A percentile compares a stretch with the other conserved stretches of the same genome.
These are phyloP conservation scores for Passer montanus DNA, from an alignment of 2,113 vertebrate species.

Conservation along the genomic window DNA sequence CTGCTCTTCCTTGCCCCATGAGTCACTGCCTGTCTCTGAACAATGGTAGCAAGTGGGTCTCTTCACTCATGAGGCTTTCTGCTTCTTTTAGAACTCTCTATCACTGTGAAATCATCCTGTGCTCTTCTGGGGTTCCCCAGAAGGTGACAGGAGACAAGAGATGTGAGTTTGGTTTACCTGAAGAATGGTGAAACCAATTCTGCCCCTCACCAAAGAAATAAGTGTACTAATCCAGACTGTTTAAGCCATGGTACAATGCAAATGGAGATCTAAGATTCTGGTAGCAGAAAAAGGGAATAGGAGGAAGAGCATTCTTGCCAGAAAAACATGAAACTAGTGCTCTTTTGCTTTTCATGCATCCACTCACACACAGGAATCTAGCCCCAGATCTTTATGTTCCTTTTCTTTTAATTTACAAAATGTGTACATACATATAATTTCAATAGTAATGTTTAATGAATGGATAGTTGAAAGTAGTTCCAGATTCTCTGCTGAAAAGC, in stretches of 20 bases:
- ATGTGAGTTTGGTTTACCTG: not conserved
- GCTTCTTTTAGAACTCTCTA: not conserved
- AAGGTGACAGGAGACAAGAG: not conserved
- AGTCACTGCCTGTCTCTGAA: fast-evolving
- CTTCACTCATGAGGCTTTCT: not conserved
- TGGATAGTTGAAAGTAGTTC: not conserved
- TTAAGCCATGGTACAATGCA: fast-evolving
- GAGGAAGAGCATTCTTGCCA: not conserved
- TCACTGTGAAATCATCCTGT: not conserved
- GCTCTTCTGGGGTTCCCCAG: not conserved
- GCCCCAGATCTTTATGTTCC: not conserved
- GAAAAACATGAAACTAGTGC: not conserved
- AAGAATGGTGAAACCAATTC: not conserved
- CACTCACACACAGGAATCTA: not conserved
- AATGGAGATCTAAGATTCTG: not conserved
- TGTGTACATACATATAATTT: fast-evolving
- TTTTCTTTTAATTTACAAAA: not conserved
- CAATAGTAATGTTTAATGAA: not conserved
- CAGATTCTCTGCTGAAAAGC: not conserved
- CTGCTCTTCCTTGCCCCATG: not conserved
- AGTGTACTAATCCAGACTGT: not conserved
- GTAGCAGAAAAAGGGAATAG: not conserved
- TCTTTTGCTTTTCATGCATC: not conserved
- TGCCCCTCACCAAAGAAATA: not conserved
- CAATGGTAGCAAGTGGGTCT: not conserved